Evolutionary conservation across 1,140 invertebrate genomes (phyloP), one percentile per base, ranked within the genome.

Genomic region (Calephelis nemesis): DNA sequence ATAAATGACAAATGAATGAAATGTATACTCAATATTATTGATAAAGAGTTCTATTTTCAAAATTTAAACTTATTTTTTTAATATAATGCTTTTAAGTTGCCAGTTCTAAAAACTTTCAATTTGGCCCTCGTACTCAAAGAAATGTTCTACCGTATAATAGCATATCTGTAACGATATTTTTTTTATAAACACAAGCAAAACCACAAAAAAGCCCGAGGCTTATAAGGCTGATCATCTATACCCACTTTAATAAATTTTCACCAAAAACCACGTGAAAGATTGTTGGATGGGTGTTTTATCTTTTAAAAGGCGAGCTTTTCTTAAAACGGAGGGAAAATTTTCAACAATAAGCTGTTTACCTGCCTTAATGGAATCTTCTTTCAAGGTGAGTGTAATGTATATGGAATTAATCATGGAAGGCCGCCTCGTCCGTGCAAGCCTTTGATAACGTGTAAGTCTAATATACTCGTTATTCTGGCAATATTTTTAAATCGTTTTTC

Each of bases 321-420:
- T 63, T 62, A 66, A 69, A 63, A 71, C 62, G 54, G 70, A 69
- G 72, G 70, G 70, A 64, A 71, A 74, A 71, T 60, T 69, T 72
- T 49, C 60, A 69, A 78, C 71, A 76, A 70, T 60, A 64, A 50
- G 58, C 64, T 71, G 63, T 71, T 73, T 72, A 70, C 65, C 68
- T 47, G 47, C 70, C 62, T 65, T 73, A 68, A 72, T 73, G 58
- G 71, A 62, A 70, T 70, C 58, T 70, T 47, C 64, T 69, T 70
- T 39, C 42, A 47, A 47, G 42, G 52, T 58, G 52, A 58, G 15
- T 58, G 62, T 63, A 63, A 63, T 63, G 62, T 63, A 30, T 63
- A 63, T 63, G 62, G 45, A 45, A 63, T 63, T 63, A 63, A 63
- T 63, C 45, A 47, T 63, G 62, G 47, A 63, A 63, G 19, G 11